Conservation (phyloP, 2,113 vertebrate species). For the Paraplagusia blochii region DNA sequence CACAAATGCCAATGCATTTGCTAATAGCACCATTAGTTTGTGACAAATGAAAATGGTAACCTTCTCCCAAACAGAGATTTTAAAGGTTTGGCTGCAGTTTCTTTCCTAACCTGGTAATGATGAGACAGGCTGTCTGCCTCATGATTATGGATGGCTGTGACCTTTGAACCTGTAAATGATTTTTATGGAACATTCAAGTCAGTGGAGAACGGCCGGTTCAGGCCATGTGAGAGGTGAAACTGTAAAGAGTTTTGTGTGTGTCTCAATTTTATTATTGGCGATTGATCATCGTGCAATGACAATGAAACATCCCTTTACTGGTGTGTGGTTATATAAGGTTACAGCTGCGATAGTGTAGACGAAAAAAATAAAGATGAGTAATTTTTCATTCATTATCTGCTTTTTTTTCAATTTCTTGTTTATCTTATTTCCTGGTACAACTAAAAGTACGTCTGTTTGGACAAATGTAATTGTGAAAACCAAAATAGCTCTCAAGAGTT, state of each 20-base stretch:
- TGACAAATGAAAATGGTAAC: conserved; percentile 70
- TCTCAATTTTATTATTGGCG: conserved; percentile 53
- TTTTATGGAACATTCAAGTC: conserved; percentile 51
- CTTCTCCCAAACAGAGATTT: conserved; percentile 63
- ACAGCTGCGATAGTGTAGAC: too few relatives aligned
- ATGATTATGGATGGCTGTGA: conserved; percentile 62
- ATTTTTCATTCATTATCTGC: too few relatives aligned
- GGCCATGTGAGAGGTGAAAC: conserved; percentile 45
- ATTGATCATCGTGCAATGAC: conserved; percentile 31
- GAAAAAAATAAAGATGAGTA: too few relatives aligned
- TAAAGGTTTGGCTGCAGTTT: conserved; percentile 49
- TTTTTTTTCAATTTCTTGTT: too few relatives aligned
- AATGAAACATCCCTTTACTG: too few relatives aligned
- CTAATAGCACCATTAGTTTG: conserved; percentile 66
- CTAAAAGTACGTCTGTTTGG: too few relatives aligned
- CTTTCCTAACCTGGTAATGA: conserved; percentile 43
- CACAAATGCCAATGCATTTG: conserved; percentile 64
- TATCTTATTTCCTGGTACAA: too few relatives aligned
- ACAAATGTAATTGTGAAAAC: too few relatives aligned
- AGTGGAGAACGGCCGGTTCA: conserved; percentile 50
- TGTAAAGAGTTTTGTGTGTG: conserved; percentile 42
- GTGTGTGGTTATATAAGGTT: too few relatives aligned
- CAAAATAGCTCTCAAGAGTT: too few relatives aligned
- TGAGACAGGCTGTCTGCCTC: conserved; percentile 40
- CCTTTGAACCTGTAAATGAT: conserved; percentile 64